Conservation (phyloP, 2,888 invertebrate genomes). For the Oscheius sp. region DNA sequence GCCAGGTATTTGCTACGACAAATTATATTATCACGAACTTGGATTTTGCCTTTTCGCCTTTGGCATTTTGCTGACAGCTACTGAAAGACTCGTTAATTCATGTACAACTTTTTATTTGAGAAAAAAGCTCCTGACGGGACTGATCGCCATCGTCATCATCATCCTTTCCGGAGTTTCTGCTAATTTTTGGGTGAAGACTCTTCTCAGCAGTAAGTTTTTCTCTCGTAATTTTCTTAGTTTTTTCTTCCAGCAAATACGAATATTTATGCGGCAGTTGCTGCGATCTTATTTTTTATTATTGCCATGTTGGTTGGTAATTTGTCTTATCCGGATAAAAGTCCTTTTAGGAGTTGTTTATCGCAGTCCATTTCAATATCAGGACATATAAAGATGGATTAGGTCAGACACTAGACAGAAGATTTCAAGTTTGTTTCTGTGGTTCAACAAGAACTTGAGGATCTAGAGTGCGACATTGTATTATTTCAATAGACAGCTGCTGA, state of each 20-base stretch:
- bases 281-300: neutral
- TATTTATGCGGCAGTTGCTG: neutral
- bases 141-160: neutral
- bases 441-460: neutral
- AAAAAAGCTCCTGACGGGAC: neutral
- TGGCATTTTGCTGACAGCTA: slow-evolving; percentile 8
- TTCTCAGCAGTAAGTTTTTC: neutral
- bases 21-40: slow-evolving; percentile 11
- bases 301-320: neutral
- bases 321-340: neutral
- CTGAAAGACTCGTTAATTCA: slow-evolving; percentile 7
- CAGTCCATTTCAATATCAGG: slow-evolving; percentile 4
- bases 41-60: slow-evolving; percentile 12
- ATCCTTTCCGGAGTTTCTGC: neutral
- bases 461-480: slow-evolving; percentile 13
- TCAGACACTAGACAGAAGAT: slow-evolving; percentile 3
- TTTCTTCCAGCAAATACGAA: slow-evolving; percentile 1
- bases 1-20: slow-evolving; percentile 4
- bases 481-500: slow-evolving; percentile 8
- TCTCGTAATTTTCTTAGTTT: neutral
- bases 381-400: neutral
- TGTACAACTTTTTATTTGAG: neutral
- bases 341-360: neutral
- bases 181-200: neutral
- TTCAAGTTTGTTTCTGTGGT: neutral